Evolutionary conservation across 2,113 vertebrate species (phyloP).

Genomic region (Corythaixoides concolor): DNA sequence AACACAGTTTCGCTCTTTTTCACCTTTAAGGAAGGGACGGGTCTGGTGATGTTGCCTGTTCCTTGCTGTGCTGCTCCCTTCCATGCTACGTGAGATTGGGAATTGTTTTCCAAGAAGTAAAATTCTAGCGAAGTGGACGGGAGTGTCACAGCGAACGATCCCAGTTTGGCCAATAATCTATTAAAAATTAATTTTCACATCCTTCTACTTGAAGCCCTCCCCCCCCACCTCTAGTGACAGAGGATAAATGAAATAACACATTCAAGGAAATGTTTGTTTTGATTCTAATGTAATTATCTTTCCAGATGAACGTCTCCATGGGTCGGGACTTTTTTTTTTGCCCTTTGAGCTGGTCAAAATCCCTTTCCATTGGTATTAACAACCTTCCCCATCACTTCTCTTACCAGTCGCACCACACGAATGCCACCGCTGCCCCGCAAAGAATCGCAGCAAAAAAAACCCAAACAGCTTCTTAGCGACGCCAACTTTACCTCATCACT

Average conservation of each 20-base stretch:
- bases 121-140: not conserved
- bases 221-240: not conserved
- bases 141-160: not conserved
- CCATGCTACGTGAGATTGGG: not conserved
- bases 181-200: not conserved
- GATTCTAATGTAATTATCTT: slow-evolving; percentile 50
- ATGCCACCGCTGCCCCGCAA: not conserved
- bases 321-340: not conserved
- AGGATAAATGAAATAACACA: slow-evolving; percentile 22
- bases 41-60: not conserved
- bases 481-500: slow-evolving; percentile 53
- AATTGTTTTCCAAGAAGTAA: not conserved
- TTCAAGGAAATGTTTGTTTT: slow-evolving; percentile 54
- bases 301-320: not conserved
- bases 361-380: slow-evolving; percentile 15
- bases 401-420: not conserved
- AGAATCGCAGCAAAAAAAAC: not conserved
- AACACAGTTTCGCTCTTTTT: slow-evolving; percentile 25
- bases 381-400: slow-evolving; percentile 16
- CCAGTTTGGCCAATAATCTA: not conserved
- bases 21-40: slow-evolving; percentile 29
- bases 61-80: not conserved
- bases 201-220: not conserved
- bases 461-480: not conserved
- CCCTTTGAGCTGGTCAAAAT: slow-evolving; percentile 44